Conservation (phyloP, 35 echinoderm and acorn worm genomes). For the Acanthaster planci region DNA sequence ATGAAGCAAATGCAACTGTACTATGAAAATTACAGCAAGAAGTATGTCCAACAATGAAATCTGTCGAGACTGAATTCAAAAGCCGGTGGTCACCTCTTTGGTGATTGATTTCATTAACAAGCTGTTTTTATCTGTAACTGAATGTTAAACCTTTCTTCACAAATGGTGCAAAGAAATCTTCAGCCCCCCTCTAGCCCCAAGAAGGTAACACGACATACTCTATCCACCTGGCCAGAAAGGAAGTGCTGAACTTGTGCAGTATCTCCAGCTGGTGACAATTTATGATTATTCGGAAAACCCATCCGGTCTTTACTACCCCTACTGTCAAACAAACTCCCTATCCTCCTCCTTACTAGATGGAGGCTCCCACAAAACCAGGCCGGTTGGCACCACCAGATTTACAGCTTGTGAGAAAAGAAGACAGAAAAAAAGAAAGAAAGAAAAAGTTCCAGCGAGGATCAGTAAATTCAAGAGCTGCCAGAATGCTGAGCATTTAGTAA, state of each 20-base stretch:
- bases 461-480: not conserved
- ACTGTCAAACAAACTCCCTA: constrained; percentile 24
- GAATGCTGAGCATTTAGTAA: constrained; percentile 8
- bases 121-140: not conserved
- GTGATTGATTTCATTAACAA: not conserved
- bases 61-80: no score
- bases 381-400: constrained; percentile 1
- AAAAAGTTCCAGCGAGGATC: not conserved
- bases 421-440: no score
- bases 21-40: no score
- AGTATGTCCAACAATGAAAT: no score
- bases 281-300: not conserved
- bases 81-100: no score
- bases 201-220: not conserved
- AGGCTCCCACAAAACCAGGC: not conserved
- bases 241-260: not conserved
- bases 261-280: not conserved
- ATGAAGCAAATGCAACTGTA: no score
- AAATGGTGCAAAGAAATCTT: not conserved
- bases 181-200: not conserved
- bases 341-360: no score
- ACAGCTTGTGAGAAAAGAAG: not conserved
- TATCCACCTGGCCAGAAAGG: not conserved
- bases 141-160: not conserved
- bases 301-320: not conserved